Conservation (phyloP, 2,797 vertebrate genomes). For the Bradypodion pumilum region DNA sequence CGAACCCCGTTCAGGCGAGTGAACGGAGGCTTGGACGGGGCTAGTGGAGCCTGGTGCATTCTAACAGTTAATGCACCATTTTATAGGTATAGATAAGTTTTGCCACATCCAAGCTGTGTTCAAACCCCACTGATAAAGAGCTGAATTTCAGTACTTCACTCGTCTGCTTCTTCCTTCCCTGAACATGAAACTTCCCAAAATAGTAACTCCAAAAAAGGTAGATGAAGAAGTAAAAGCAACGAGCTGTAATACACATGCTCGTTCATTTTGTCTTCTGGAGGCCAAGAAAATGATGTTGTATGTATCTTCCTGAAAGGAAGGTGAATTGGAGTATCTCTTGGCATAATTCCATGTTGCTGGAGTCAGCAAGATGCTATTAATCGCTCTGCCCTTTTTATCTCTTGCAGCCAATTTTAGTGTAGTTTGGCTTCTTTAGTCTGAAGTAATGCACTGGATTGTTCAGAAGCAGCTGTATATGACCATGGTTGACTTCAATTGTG, state of each 20-base stretch:
- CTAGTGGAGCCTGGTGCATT: too few species aligned
- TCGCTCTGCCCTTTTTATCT: not conserved
- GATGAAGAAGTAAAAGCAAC: fast-evolving
- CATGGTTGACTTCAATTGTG: not conserved
- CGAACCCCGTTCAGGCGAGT: too few species aligned
- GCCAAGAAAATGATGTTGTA: slow-evolving; percentile 6
- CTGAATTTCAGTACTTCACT: too few species aligned
- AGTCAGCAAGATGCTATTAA: slow-evolving; percentile 45
- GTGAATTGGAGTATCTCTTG: slow-evolving; percentile 46
- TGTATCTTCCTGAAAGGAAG: not conserved
- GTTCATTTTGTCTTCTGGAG: not conserved
- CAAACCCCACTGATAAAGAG: too few species aligned
- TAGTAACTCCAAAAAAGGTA: slow-evolving; percentile 11
- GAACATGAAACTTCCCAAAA: slow-evolving; percentile 23
- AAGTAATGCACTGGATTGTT: slow-evolving; percentile 15
- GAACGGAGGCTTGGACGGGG: too few species aligned
- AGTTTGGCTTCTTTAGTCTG: slow-evolving; percentile 18
- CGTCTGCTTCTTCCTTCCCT: too few species aligned
- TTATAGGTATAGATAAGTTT: too few species aligned
- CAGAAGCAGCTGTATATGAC: slow-evolving; percentile 12
- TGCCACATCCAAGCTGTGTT: too few species aligned
- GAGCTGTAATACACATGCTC: not conserved
- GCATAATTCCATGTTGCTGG: not conserved
- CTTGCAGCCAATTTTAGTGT: slow-evolving; percentile 15
- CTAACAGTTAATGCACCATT: too few species aligned